A percentile compares a stretch with the other conserved stretches of the same genome.
Evolutionary conservation across 2,888 invertebrate species (phyloP).

Genomic region (Luperina testacea): DNA sequence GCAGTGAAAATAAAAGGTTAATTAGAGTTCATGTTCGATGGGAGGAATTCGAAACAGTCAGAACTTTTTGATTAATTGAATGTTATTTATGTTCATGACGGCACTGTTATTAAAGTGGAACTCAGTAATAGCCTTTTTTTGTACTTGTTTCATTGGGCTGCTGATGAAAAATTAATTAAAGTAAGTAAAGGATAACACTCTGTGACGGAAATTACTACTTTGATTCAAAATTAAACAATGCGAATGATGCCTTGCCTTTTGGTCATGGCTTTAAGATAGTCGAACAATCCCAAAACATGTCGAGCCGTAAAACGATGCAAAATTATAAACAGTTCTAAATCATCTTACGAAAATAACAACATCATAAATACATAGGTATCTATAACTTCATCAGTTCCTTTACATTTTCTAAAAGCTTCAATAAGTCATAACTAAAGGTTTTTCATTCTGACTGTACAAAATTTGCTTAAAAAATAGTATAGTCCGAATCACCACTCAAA

Average conservation of each 20-base stretch:
- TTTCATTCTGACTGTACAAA: too few relatives aligned
- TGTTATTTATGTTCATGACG: constrained; percentile 38
- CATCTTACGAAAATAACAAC: background rate
- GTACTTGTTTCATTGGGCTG: constrained; percentile 16
- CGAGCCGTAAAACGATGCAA: background rate
- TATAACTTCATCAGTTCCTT: background rate
- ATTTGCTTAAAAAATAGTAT: too few relatives aligned
- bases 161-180: constrained; percentile 32
- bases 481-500: too few relatives aligned
- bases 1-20: constrained; percentile 52
- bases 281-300: too few relatives aligned
- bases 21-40: constrained; percentile 46
- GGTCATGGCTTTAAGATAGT: background rate
- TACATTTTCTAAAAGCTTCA: too few relatives aligned
- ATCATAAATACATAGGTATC: background rate
- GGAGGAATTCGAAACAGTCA: constrained; percentile 32
- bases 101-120: constrained; percentile 9
- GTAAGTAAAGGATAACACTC: background rate
- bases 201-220: constrained; percentile 5
- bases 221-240: background rate
- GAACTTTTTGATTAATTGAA: constrained; percentile 54
- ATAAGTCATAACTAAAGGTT: background rate
- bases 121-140: constrained; percentile 30
- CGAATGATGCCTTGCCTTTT: background rate
- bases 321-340: background rate